phyloP scores from a whole-genome alignment of 2,888 invertebrate species.

The Polyommatus icarus region DNA sequence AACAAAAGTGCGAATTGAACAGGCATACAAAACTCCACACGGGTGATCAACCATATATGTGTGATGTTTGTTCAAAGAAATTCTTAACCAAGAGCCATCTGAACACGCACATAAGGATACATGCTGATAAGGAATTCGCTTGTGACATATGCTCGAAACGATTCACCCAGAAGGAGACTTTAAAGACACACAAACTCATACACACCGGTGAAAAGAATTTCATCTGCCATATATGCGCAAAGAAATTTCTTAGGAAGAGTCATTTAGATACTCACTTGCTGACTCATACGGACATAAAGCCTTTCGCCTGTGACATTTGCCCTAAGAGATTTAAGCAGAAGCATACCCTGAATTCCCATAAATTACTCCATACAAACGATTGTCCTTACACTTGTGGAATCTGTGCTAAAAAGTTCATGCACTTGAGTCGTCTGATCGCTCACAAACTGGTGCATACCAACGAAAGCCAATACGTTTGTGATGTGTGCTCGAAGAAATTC shows the following conservation, averaged over 20 bases:
- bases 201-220: background rate
- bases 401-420: background rate
- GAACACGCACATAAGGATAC: background rate
- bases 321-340: background rate
- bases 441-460: background rate
- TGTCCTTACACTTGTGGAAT: background rate
- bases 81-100: background rate
- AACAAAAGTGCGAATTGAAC: background rate
- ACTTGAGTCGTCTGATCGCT: background rate
- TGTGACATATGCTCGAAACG: background rate
- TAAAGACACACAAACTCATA: background rate
- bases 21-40: background rate
- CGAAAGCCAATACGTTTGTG: background rate
- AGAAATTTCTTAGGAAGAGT: background rate
- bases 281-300: background rate
- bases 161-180: constrained; percentile 2
- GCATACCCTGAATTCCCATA: background rate
- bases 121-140: background rate
- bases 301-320: constrained; percentile 8
- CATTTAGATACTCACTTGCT: background rate
- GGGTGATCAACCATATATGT: background rate
- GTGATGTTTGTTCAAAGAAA: constrained; percentile 10
- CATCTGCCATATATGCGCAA: constrained; percentile 1
- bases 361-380: background rate
- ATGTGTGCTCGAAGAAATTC: background rate